Conservation (phyloP, 2,113 vertebrate species). For the Panthera tigris region DNA sequence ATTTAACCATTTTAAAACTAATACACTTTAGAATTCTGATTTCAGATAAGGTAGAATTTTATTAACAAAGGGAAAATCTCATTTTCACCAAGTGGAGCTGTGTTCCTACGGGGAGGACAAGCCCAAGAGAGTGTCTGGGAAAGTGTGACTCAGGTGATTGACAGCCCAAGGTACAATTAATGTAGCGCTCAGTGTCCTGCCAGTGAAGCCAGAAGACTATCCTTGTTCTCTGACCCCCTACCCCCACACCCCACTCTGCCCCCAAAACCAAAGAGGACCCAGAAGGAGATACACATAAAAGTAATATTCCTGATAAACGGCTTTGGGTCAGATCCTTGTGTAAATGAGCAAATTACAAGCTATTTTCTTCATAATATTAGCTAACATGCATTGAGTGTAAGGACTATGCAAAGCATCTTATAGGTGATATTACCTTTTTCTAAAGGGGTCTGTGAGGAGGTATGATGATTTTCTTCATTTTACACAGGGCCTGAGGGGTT, state of each 20-base stretch:
- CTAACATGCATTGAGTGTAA: background rate
- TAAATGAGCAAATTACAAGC: background rate
- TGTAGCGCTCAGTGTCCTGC: background rate
- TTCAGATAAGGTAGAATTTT: conserved; percentile 77
- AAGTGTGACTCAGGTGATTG: background rate
- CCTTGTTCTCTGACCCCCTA: background rate
- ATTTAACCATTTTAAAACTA: conserved; percentile 63
- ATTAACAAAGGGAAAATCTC: conserved; percentile 63
- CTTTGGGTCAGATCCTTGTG: background rate
- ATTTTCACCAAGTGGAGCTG: conserved; percentile 51
- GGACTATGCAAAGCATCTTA: background rate
- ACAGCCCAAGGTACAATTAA: background rate
- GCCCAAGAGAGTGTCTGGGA: conserved; percentile 8
- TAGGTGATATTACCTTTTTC: background rate
- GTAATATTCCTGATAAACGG: background rate
- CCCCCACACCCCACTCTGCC: accelerated
- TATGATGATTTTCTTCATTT: background rate
- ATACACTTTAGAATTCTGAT: conserved; percentile 79
- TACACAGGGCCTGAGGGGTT: background rate
- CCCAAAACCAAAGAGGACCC: background rate
- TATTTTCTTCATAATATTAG: background rate
- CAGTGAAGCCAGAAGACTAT: background rate
- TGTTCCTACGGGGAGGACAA: conserved; percentile 43
- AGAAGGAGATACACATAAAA: background rate
- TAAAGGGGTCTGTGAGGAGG: background rate